Conservation (phyloP, 2,797 vertebrate species). For the Lutjanus argentimaculatus region DNA sequence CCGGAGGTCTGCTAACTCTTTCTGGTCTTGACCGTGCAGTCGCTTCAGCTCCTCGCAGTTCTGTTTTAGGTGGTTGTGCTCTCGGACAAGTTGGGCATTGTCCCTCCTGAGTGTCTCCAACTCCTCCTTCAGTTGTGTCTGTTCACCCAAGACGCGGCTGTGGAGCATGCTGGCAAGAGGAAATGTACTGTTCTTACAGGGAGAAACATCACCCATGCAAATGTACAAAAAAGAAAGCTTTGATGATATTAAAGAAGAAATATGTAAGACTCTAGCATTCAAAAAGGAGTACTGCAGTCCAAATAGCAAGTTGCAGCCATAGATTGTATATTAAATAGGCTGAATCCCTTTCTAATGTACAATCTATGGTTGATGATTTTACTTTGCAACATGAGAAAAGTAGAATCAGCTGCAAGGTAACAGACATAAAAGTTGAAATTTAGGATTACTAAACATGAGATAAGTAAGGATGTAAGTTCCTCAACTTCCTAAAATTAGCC, state of each 20-base stretch:
- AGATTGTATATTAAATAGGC: too few species aligned
- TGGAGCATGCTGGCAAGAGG: constrained; percentile 91
- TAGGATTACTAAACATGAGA: too few species aligned
- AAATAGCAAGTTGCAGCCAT: too few species aligned
- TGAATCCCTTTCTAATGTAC: too few species aligned
- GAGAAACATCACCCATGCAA: not conserved
- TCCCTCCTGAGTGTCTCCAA: constrained; percentile 94
- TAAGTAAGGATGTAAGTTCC: too few species aligned
- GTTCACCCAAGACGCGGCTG: constrained; percentile 94
- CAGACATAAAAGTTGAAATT: too few species aligned
- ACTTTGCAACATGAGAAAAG: too few species aligned
- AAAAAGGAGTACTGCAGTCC: too few species aligned
- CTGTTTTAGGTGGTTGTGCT: constrained; percentile 96
- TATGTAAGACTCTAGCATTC: too few species aligned
- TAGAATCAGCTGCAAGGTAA: too few species aligned
- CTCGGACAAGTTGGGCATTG: constrained; percentile 91
- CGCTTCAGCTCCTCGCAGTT: constrained; percentile 96
- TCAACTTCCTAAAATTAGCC: too few species aligned
- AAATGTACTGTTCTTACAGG: not conserved
- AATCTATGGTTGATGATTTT: too few species aligned
- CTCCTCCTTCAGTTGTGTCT: constrained; percentile 96
- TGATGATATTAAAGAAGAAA: not conserved
- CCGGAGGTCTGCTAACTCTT: constrained; percentile 93
- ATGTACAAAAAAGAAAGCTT: not conserved
- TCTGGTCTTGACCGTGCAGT: constrained; percentile 93